A percentile compares a stretch with the other conserved stretches of the same genome.
Evolutionary conservation across 1,140 invertebrate species (phyloP).

Genomic region (Cyclina sinensis): DNA sequence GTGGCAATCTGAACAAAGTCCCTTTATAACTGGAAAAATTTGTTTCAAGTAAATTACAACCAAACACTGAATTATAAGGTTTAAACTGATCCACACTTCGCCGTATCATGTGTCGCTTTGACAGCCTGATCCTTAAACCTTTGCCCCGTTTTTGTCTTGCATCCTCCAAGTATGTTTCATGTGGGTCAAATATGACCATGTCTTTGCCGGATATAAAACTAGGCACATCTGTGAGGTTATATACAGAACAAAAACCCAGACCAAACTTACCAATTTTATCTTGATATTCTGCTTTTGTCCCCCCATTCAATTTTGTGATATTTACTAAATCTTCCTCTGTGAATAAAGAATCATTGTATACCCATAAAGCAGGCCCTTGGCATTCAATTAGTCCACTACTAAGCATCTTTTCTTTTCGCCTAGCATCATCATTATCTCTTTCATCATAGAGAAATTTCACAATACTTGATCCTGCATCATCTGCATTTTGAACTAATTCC

Average conservation of each 20-base stretch:
- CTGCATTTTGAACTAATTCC: conserved; percentile 86
- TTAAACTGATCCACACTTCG: conserved; percentile 76
- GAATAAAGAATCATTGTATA: conserved; percentile 78
- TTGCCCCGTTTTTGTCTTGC: conserved; percentile 1
- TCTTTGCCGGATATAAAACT: conserved; percentile 75
- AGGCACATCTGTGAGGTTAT: conserved; percentile 82
- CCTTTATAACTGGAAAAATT: conserved; percentile 64
- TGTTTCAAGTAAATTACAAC: conserved; percentile 65
- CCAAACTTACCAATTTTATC: conserved; percentile 81
- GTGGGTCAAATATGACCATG: conserved; percentile 81
- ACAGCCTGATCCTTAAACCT: conserved; percentile 71
- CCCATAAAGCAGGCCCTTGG: conserved; percentile 79
- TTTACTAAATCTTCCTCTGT: conserved; percentile 63
- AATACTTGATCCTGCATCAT: conserved; percentile 83
- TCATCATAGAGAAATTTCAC: conserved; percentile 83
- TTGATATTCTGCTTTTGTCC: conserved; percentile 68
- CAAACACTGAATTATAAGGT: conserved; percentile 78
- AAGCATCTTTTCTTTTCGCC: conserved; percentile 73
- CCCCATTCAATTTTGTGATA: conserved; percentile 72
- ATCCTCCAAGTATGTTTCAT: conserved; percentile 73
- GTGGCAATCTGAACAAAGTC: conserved; percentile 79
- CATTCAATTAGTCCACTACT: conserved; percentile 75
- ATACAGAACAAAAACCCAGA: conserved; percentile 83
- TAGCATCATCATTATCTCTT: conserved; percentile 73
- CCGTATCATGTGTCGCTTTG: conserved; percentile 64